Percentiles rank a stretch among this genome's conserved stretches.
phyloP scores from a whole-genome alignment of 2,888 invertebrate species.

The Escarpia spicata region DNA sequence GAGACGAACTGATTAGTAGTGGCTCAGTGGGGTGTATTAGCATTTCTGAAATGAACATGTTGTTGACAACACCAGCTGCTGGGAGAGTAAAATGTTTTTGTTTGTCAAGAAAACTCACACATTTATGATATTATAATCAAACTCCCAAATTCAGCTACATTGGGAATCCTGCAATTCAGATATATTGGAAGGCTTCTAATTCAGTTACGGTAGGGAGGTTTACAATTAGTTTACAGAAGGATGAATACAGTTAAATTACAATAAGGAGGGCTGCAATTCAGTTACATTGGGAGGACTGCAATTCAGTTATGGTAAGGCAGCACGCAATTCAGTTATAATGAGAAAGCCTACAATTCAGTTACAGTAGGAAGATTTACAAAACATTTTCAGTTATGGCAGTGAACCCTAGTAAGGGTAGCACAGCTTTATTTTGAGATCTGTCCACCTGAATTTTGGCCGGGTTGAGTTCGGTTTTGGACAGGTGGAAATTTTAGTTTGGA shows the following conservation, averaged over 20 bases:
- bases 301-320: not conserved
- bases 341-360: too few species aligned
- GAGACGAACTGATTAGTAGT: constrained; percentile 53
- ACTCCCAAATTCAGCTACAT: not conserved
- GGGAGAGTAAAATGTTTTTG: too few species aligned
- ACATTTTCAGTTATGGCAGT: too few species aligned
- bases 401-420: too few species aligned
- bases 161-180: not conserved
- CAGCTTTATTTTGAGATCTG: too few species aligned
- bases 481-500: too few species aligned
- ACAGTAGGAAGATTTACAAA: too few species aligned
- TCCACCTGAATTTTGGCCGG: too few species aligned
- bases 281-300: not conserved
- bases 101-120: too few species aligned
- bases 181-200: not conserved
- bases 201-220: too few species aligned
- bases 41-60: constrained; percentile 40
- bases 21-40: constrained; percentile 50
- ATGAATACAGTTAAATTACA: not conserved
- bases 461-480: too few species aligned
- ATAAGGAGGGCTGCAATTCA: not conserved
- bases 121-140: too few species aligned
- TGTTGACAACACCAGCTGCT: not conserved
- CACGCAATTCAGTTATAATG: not conserved
- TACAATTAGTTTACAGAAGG: not conserved